Evolutionary conservation across 2,797 vertebrate species (phyloP), one percentile per base, ranked within the genome.

Genomic region (Chloroceryle inda): DNA sequence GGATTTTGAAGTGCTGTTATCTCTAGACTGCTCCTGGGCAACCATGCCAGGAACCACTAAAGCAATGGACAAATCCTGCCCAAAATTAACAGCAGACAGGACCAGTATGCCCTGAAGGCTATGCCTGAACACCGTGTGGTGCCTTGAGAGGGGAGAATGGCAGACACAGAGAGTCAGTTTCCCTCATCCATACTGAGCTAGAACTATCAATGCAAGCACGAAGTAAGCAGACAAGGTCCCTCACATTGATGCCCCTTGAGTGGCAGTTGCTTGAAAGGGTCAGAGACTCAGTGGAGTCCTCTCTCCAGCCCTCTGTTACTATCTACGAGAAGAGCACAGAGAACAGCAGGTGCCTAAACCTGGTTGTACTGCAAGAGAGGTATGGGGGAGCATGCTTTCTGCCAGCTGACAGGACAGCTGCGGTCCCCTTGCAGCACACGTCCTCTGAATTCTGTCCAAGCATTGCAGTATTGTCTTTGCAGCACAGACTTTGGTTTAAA

Each of bases 361-460:
- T 55, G n/a, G 50, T 69, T 66, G 35, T 23, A 66, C 1, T 4
- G 33, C 64, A 44, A 33, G 45, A 53, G n/a, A 67, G 42, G 66
- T 7, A 15, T 1, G 63, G 59, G 40, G 16, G 9, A 84, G 33
- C 1, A 0, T 15, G 45, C 7, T 40, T 89, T 20, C 22, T 33
- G 75, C 56, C 56, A 0, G 0, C 58, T 42, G 52, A 53, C 26
- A 87, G 53, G 23, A 26, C 0, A 10, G 62, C 53, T 59, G 75
- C 1, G 1, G 64, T 91, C 77, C 37, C 59, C 9, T 63, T 49
- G 50, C 31, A 88, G 73, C 4, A 5, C 55, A 69, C 10, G 52
- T 58, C 53, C 22, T 38, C 89, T 82, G 67, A 96, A 93, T 79
- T 63, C 71, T 37, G 37, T 86, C 95, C 92, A 95, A 86, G 71